phyloP scores from a whole-genome alignment of 2,113 vertebrate species.

The Sigmodon hispidus region DNA sequence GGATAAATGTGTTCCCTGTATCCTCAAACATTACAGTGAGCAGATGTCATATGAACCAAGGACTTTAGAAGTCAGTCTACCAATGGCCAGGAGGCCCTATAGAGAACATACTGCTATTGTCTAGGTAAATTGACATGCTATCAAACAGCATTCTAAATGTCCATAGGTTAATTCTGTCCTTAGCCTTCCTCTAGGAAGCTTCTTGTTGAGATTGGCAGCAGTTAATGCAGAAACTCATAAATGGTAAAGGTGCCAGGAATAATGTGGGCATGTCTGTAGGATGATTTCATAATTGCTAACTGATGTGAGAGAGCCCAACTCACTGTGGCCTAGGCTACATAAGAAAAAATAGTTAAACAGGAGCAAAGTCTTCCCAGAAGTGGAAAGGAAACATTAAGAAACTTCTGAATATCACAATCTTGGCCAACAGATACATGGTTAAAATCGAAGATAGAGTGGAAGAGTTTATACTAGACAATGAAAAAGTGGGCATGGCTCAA shows the following conservation, averaged over 20 bases:
- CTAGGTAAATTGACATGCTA: not conserved
- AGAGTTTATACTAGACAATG: not conserved
- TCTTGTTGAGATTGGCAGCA: not conserved
- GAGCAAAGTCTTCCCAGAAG: not conserved
- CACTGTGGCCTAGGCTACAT: not conserved
- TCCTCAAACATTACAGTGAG: conserved; percentile 24
- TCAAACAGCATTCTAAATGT: not conserved
- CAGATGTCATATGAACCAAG: conserved; percentile 37
- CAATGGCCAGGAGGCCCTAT: not conserved
- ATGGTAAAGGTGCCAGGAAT: not conserved
- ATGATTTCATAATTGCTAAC: not conserved
- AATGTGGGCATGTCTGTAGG: not conserved
- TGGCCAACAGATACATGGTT: not conserved
- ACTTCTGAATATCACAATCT: not conserved
- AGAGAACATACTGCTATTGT: not conserved
- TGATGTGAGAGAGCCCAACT: not conserved
- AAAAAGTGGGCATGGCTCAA: not conserved
- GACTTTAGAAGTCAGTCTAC: not conserved
- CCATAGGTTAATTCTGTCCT: not conserved
- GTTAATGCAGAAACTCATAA: not conserved
- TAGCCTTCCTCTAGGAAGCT: not conserved
- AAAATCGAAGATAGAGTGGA: not conserved
- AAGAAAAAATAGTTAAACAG: not conserved
- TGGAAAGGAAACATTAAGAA: not conserved
- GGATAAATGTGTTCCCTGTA: conserved; percentile 31